A percentile compares a stretch with the other conserved stretches of the same genome.
phyloP scores from a whole-genome alignment of 2,888 invertebrate species.

The Euzophera pinguis region DNA sequence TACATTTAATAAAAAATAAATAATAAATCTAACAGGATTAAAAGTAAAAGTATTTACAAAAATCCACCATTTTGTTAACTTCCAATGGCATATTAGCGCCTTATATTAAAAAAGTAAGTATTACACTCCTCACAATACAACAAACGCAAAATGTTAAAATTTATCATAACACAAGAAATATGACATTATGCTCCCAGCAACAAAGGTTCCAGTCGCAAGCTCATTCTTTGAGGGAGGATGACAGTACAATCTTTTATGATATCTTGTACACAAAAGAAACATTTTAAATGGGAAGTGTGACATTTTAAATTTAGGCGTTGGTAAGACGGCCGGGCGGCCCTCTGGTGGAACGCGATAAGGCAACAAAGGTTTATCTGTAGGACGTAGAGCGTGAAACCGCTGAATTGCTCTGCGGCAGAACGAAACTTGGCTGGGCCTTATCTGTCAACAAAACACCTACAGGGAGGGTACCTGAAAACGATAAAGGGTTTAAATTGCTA shows the following conservation, averaged over 20 bases:
- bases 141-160: neutral
- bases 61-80: too few relatives aligned
- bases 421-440: slow-evolving; percentile 59
- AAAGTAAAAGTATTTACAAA: neutral
- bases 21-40: too few relatives aligned
- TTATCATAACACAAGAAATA: slow-evolving; percentile 6
- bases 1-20: too few relatives aligned
- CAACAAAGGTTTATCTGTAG: slow-evolving; percentile 64
- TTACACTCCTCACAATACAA: neutral
- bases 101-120: neutral
- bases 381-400: slow-evolving; percentile 54
- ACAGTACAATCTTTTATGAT: slow-evolving; percentile 12
- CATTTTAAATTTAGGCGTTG: slow-evolving; percentile 45
- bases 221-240: slow-evolving; percentile 12
- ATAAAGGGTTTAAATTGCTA: slow-evolving; percentile 2
- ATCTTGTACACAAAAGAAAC: slow-evolving; percentile 12
- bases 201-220: slow-evolving; percentile 7
- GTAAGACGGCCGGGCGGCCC: slow-evolving; percentile 30
- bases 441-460: slow-evolving; percentile 61
- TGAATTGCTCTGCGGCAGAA: slow-evolving; percentile 48
- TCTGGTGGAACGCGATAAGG: slow-evolving; percentile 50
- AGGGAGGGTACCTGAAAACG: slow-evolving; percentile 22
- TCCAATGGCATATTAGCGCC: too few relatives aligned
- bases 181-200: slow-evolving; percentile 2
- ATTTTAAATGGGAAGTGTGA: slow-evolving; percentile 27